Evolutionary conservation across 2,888 invertebrate species (phyloP), one percentile per base, ranked within the genome.

Genomic region (Apodemia hepburni): DNA sequence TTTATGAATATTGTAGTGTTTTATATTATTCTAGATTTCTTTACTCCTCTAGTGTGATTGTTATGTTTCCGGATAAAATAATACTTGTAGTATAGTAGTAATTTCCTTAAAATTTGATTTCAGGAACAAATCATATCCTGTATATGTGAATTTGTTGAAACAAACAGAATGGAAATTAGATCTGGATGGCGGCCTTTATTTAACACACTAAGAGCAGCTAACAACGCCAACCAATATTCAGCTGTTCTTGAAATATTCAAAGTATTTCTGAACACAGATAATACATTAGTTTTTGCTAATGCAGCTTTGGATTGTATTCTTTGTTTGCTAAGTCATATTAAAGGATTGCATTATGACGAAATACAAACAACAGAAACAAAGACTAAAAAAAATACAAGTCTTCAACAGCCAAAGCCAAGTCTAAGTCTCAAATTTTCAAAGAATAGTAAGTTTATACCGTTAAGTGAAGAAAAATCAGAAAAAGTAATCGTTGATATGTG

Each of bases 111-210:
- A 47, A 51, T 60, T 61, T 64, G 49, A 51, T 90, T 89, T 33
- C 87, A 97, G 96, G 95, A 95, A 80, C 95, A 95, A 89, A 98
- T 99, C 73, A 97, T 99, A 58, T 97, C 97, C 62, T 98, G 98
- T 72, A 95, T 99, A 59, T 98, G 98, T 81, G 98, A 98, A 84
- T 97, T 99, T 74, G 98, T 99, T 0, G 98, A 98, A 84, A 97
- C 97, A 0, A 98, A 97, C 81, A 93, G 97, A 72, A 96, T 96
- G 66, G 98, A 98, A 89, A 98, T 99, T 54, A 94, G 97, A 70
- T 98, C 98, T 0, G 99, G 99, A 0, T 99, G 99, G 99, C 93
- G 98, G 62, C 98, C 99, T 0, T 87, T 99, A 1, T 99, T 99
- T 79, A 98, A 98, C 12, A 98, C 98, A 0, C 85, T 99, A 57